Evolutionary conservation across 1,140 invertebrate genomes (phyloP).

Genomic region (Zaprionus vittiger): DNA sequence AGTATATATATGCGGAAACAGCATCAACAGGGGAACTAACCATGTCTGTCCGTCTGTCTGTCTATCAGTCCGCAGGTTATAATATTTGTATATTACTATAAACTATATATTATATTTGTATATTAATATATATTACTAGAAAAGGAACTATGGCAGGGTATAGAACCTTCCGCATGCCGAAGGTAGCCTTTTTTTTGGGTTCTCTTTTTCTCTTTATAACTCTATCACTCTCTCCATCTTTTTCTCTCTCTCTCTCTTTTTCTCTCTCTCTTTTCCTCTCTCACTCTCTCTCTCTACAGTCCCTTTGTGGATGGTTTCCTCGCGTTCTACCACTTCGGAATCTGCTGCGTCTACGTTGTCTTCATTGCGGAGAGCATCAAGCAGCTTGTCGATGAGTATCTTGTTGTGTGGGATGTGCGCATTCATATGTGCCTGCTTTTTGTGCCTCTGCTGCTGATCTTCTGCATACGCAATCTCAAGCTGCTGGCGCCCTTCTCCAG

Average conservation of each 20-base stretch:
- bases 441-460: slow-evolving; percentile 89
- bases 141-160: too few species aligned
- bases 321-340: slow-evolving; percentile 94
- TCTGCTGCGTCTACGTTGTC: slow-evolving; percentile 95
- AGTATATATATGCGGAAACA: too few species aligned
- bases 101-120: too few species aligned
- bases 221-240: too few species aligned
- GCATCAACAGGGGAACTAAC: too few species aligned
- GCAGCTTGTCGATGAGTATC: slow-evolving; percentile 85
- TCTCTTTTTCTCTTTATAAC: too few species aligned
- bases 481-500: slow-evolving; percentile 92
- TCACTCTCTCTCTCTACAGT: slow-evolving; percentile 60
- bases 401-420: slow-evolving; percentile 81
- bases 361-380: slow-evolving; percentile 92
- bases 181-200: too few species aligned
- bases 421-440: slow-evolving; percentile 86
- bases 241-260: background rate
- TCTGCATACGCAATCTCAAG: slow-evolving; percentile 91
- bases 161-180: too few species aligned
- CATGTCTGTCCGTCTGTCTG: too few species aligned
- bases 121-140: too few species aligned
- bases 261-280: background rate
- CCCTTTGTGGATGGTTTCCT: slow-evolving; percentile 89
- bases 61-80: too few species aligned
- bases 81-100: too few species aligned